Percentiles rank a stretch among this genome's conserved stretches.
phyloP scores from a whole-genome alignment of 2,797 vertebrate species.

The Peromyscus melanophrys region DNA sequence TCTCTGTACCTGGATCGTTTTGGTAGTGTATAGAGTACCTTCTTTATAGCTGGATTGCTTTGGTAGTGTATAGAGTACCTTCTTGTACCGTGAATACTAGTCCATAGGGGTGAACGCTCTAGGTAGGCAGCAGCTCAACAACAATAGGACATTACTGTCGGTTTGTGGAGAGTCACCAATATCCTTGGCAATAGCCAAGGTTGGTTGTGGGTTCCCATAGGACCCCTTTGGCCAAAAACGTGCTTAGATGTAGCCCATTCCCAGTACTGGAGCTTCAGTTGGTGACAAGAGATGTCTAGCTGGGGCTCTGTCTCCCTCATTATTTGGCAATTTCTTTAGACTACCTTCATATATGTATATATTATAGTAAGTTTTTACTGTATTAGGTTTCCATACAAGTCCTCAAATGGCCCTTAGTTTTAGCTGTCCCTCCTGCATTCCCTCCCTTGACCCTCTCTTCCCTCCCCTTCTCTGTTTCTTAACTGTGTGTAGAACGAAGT shows the following conservation, averaged over 20 bases:
- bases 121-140: not conserved
- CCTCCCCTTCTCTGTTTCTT: not conserved
- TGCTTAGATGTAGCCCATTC: not conserved
- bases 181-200: not conserved
- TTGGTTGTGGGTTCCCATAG: not conserved
- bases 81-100: not conserved
- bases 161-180: not conserved
- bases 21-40: too few relatives aligned
- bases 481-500: not conserved
- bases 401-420: not conserved
- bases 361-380: not conserved
- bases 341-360: not conserved
- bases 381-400: not conserved
- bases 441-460: not conserved
- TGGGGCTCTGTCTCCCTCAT: not conserved
- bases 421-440: not conserved
- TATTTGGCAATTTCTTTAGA: not conserved
- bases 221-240: too few relatives aligned
- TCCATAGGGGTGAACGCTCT: too few relatives aligned
- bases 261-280: not conserved
- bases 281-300: not conserved
- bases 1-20: too few relatives aligned
- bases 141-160: not conserved
- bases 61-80: not conserved
- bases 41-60: not conserved